Base-by-base conservation (phyloP, 1,140 invertebrate species). In the Solenopsis invicta region DNA sequence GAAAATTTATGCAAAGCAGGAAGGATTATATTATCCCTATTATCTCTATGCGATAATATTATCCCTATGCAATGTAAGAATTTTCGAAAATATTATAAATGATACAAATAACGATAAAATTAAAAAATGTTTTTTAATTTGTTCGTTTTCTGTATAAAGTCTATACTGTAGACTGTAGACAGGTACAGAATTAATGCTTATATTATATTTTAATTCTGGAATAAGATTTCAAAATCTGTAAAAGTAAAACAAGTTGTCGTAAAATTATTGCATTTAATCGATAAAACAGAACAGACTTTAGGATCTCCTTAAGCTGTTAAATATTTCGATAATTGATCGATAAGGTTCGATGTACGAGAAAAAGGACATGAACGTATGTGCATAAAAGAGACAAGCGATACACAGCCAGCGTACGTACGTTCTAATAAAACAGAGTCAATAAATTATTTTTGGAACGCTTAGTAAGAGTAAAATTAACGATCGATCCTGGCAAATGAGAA, bases 391-490 rank as follows among this genome's bases (percentile, higher is more conserved):
- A 75, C 29, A 54, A 59, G 45, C 21, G 12, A 66, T 41, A 85
- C n/a, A 72, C 12, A 85, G 41, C 41, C 37, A 48, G 56, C 34
- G n/a, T 13, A 24, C 41, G 45, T 77, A 24, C 41, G 45, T 77
- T 90, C 71, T 75, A 91, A 86, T 84, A 77, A 90, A 78, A 85
- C 34, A 59, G 41, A 91, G 72, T 90, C 87, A 84, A 90, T 91
- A 78, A 85, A 86, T 90, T 91, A 91, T 91, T 90, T 90, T 90
- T 87, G 87, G 87, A 80, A 56, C 66, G 52, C 86, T 82, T 82
- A 78, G 77, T 72, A 74, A 45, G 76, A 59, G 72, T 78, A 81
- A 81, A 90, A 92, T 92, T 91, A 89, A 89, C 80, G 85, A 90
- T 90, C 87, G 67, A 90, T 74, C 59, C 75, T 74, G 48, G 64